phyloP scores from a whole-genome alignment of 2,113 vertebrate species.

The Alaudala cheleensis region DNA sequence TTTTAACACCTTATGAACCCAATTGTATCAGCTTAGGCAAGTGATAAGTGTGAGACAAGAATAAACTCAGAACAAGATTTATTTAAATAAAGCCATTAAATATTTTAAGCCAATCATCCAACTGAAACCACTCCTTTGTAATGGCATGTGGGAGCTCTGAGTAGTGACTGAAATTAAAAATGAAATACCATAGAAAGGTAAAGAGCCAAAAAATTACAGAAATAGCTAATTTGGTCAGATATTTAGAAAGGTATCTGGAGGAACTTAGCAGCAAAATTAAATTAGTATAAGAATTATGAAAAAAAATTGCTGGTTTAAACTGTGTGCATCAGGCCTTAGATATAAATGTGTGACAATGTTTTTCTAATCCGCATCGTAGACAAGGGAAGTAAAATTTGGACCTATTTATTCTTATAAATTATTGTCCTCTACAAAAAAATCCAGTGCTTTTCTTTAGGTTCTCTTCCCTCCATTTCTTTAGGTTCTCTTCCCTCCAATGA shows the following conservation, averaged over 20 bases:
- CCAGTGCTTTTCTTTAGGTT: neutral
- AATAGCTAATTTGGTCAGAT: neutral
- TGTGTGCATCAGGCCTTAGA: neutral
- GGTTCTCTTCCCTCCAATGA: neutral
- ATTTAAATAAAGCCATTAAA: neutral
- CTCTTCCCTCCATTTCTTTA: neutral
- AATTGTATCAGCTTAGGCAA: neutral
- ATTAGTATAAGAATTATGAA: neutral
- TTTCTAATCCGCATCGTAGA: neutral
- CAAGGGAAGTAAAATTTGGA: neutral
- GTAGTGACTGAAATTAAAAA: neutral
- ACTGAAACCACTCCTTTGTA: neutral
- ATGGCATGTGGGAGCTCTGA: neutral
- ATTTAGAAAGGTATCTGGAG: neutral
- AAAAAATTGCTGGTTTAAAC: neutral
- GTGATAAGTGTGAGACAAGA: neutral
- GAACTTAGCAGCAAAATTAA: neutral
- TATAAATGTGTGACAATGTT: neutral
- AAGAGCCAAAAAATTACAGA: neutral
- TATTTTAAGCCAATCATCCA: neutral
- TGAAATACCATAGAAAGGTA: neutral
- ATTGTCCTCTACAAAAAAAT: neutral
- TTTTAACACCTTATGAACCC: neutral
- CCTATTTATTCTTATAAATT: neutral
- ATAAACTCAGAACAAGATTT: neutral